Conservation (phyloP, 2,888 invertebrate genomes). For the Norana najaformis region DNA sequence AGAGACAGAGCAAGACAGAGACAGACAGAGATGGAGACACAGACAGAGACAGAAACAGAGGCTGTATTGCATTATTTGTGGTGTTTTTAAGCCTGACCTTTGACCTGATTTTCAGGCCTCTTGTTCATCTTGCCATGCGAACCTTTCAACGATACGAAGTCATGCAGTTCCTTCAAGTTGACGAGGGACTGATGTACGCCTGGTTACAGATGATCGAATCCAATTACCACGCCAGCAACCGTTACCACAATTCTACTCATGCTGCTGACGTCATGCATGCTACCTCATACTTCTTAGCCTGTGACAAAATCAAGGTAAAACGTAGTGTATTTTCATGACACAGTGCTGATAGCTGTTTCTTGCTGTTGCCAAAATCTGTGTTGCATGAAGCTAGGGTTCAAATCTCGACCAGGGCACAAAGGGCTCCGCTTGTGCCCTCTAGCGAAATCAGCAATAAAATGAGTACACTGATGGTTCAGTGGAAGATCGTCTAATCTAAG, state of each 20-base stretch:
- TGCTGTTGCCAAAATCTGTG: too few species aligned
- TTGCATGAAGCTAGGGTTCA: too few species aligned
- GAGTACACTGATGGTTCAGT: too few species aligned
- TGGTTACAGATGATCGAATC: constrained; percentile 91
- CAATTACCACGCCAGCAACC: constrained; percentile 85
- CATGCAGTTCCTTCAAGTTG: constrained; percentile 79
- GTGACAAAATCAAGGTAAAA: constrained; percentile 75
- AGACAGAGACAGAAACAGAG: not conserved
- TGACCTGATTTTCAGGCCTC: constrained; percentile 68
- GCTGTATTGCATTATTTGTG: not conserved
- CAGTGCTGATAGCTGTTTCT: not conserved
- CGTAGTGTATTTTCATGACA: not conserved
- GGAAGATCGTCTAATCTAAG: too few species aligned
- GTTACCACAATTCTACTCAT: constrained; percentile 97
- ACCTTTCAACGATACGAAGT: constrained; percentile 85
- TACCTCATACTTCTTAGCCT: constrained; percentile 87
- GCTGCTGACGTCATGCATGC: constrained; percentile 93
- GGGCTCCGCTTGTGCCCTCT: too few species aligned
- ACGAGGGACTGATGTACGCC: constrained; percentile 76
- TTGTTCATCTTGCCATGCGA: constrained; percentile 83
- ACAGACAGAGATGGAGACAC: too few species aligned
- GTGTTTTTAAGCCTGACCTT: not conserved
- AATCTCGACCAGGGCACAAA: too few species aligned
- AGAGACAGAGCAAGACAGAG: too few species aligned
- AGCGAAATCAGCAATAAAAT: too few species aligned